A percentile compares a stretch with the other conserved stretches of the same genome.
Conservation (phyloP, 2,888 invertebrate genomes). For the Cosmopolites sordidus region DNA sequence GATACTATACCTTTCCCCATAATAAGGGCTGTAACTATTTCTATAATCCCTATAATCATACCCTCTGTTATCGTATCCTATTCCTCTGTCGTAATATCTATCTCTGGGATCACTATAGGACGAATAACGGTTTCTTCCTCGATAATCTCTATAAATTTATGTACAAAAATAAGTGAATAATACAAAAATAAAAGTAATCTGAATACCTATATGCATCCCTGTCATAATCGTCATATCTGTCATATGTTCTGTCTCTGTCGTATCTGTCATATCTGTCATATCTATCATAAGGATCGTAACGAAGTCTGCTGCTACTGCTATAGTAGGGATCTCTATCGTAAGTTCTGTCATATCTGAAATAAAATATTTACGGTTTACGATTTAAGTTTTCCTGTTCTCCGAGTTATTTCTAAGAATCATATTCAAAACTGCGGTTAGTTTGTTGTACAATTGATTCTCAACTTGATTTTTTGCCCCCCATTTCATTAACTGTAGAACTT, state of each 20-base stretch:
- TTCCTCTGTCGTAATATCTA: constrained; percentile 33
- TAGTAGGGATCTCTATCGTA: constrained; percentile 19
- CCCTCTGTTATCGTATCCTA: constrained; percentile 40
- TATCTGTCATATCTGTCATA: constrained; percentile 29
- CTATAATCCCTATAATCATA: constrained; percentile 51
- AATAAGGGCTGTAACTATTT: constrained; percentile 20
- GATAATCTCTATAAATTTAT: constrained; percentile 38
- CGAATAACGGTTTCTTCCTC: constrained; percentile 23
- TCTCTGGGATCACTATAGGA: constrained; percentile 28
- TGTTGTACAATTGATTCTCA: too few species aligned
- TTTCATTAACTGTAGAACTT: too few species aligned
- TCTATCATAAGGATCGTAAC: constrained; percentile 31
- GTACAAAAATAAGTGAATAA: background rate
- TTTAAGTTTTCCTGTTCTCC: too few species aligned
- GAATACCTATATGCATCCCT: background rate
- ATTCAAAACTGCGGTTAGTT: too few species aligned
- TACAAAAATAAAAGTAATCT: too few species aligned
- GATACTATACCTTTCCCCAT: constrained; percentile 24
- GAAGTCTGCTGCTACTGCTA: constrained; percentile 8
- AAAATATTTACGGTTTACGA: too few species aligned
- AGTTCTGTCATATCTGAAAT: constrained; percentile 13
- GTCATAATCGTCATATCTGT: background rate
- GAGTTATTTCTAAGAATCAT: too few species aligned
- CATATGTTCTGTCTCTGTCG: constrained; percentile 23
- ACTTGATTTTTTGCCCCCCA: too few species aligned